These are phyloP conservation scores for Denticeps clupeoides DNA, from an alignment of 2,797 vertebrate genomes.

Conservation along the genomic window DNA sequence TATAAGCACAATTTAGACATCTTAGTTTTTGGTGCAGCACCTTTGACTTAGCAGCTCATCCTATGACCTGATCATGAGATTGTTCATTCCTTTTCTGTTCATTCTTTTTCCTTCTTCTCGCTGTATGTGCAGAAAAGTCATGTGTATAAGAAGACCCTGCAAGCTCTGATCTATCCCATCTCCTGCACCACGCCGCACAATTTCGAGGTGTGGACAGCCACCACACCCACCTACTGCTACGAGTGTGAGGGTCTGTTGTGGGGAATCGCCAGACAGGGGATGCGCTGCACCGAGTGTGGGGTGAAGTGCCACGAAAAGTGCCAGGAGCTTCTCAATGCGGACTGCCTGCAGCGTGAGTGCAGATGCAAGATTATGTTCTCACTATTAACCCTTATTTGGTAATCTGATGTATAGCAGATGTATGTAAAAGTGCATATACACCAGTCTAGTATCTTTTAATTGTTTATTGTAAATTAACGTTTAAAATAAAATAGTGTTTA, in stretches of 20 bases:
- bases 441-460: too few species aligned
- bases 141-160: slow-evolving; percentile 89
- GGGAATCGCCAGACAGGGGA: slow-evolving; percentile 92
- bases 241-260: slow-evolving; percentile 93
- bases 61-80: background rate
- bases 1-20: too few species aligned
- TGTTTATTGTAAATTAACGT: too few species aligned
- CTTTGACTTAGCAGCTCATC: background rate
- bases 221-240: slow-evolving; percentile 93
- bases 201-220: slow-evolving; percentile 93
- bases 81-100: background rate
- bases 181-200: slow-evolving; percentile 94
- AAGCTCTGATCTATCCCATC: slow-evolving; percentile 96
- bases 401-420: too few species aligned
- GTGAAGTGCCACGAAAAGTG: slow-evolving; percentile 98
- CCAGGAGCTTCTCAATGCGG: slow-evolving; percentile 91
- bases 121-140: slow-evolving; percentile 71
- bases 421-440: too few species aligned
- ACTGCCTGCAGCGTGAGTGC: slow-evolving; percentile 81
- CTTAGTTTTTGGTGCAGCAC: too few species aligned
- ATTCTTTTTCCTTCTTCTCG: background rate
- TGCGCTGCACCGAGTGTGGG: slow-evolving; percentile 92
- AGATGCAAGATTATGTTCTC: background rate
- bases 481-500: too few species aligned
- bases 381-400: too few species aligned